Conservation (phyloP, 2,113 vertebrate genomes). For the Trochalopteron elliotii region DNA sequence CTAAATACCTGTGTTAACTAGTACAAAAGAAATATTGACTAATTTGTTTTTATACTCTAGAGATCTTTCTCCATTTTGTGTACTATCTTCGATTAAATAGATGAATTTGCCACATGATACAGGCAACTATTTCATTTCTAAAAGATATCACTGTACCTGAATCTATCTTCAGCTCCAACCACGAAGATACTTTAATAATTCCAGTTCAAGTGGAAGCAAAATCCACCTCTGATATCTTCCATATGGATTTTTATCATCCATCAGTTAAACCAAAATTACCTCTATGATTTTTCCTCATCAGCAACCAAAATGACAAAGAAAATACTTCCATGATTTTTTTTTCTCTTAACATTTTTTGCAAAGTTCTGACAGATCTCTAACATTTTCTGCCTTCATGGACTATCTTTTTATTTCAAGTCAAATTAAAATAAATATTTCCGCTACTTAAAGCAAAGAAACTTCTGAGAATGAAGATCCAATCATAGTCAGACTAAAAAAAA, state of each 20-base stretch:
- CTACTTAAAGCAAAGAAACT: background rate
- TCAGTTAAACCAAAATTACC: background rate
- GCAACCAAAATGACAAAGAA: background rate
- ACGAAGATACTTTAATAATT: background rate
- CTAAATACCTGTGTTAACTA: background rate
- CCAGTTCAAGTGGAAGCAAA: background rate
- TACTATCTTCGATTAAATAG: background rate
- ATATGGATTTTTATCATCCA: background rate
- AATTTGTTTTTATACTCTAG: background rate
- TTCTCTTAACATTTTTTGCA: background rate
- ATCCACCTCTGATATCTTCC: background rate
- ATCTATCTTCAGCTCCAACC: background rate
- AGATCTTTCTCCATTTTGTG: background rate
- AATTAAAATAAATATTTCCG: background rate
- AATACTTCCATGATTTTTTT: background rate
- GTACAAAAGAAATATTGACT: background rate
- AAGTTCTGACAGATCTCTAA: background rate
- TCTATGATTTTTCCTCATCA: background rate
- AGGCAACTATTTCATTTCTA: background rate
- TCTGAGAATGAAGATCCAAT: background rate
- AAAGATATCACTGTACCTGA: background rate
- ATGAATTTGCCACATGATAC: background rate
- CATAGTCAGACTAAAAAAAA: background rate
- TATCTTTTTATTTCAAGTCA: background rate
- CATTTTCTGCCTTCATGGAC: background rate